Evolutionary conservation across 1,140 invertebrate species (phyloP), one percentile per base, ranked within the genome.

Genomic region (Trigoniulus corallinus): DNA sequence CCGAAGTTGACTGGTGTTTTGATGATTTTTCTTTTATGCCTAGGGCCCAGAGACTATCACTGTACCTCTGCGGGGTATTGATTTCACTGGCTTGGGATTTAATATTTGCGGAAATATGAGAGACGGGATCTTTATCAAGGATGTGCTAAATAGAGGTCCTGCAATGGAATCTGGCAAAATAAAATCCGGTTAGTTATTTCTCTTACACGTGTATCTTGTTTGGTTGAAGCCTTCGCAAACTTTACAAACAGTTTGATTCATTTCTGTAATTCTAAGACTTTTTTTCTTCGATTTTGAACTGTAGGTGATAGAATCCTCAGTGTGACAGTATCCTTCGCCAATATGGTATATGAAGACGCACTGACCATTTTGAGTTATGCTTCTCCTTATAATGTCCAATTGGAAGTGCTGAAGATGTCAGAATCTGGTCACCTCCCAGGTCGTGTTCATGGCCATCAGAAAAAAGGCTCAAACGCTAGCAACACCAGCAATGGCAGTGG

Each of bases 51-150:
- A 68, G 51, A 64, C 75, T 2, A 74, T 74, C 49, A 68, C 75
- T 22, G 84, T 89, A 4, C 76, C 79, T 51, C 69, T 92, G 44
- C 77, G 80, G 61, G 86, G 86, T 41, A 77, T 82, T 41, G 87
- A 91, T 67, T 88, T 91, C 68, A 88, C 86, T 1, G 88, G 88
- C 0, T 71, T 93, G 0, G 88, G 88, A n/a, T 84, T 92, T 66
- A 82, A 85, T 61, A 82, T 91, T 42, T 80, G 78, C 47, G 88
- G 88, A 2, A 88, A 86, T 58, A 87, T 88, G 74, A 70, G 81
- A 50, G 85, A 92, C 55, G 88, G 88, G 1, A 88, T 92, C 50
- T 86, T 79, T 61, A 78, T 92, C 24, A 87, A 85, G 62, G 84
- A 88, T 57, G 78, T 93, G 1, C 72, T 88, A 18, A 79, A 86